A percentile compares a stretch with the other conserved stretches of the same genome.
Evolutionary conservation across 2,113 vertebrate genomes (phyloP).

Genomic region (Epinephelus lanceolatus): DNA sequence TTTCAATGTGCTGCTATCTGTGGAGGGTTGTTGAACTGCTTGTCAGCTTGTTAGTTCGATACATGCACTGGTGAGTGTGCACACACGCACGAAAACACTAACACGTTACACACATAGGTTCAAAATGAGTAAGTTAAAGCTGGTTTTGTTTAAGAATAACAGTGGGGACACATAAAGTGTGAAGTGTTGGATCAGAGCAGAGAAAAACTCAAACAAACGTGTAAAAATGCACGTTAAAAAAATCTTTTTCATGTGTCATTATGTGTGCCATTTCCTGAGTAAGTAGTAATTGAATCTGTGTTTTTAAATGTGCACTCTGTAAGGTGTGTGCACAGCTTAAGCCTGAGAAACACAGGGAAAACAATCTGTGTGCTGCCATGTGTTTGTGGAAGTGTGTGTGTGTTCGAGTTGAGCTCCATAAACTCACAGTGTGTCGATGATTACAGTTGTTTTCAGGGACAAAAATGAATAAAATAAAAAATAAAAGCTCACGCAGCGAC

Average conservation of each 20-base stretch:
- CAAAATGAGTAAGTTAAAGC: slow-evolving; percentile 5
- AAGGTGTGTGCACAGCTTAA: slow-evolving; percentile 8
- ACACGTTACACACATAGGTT: slow-evolving; percentile 1
- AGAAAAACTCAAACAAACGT: background rate
- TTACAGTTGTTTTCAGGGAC: slow-evolving; percentile 79
- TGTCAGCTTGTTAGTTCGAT: slow-evolving; percentile 54
- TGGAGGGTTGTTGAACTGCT: slow-evolving; percentile 66
- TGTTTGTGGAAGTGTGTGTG: background rate
- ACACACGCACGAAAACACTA: background rate
- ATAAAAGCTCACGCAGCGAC: slow-evolving; percentile 71
- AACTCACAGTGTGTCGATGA: slow-evolving; percentile 73
- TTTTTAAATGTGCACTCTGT: slow-evolving; percentile 1
- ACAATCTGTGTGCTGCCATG: background rate
- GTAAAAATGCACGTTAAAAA: background rate
- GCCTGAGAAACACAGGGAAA: slow-evolving; percentile 18
- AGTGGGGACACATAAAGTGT: background rate
- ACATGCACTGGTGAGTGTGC: background rate
- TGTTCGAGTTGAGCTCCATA: slow-evolving; percentile 42
- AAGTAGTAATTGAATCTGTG: slow-evolving; percentile 16
- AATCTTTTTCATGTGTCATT: background rate
- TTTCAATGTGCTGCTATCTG: slow-evolving; percentile 40
- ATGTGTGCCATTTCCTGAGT: background rate
- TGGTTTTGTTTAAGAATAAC: slow-evolving; percentile 18
- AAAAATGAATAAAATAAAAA: slow-evolving; percentile 75
- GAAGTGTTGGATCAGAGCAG: background rate